A percentile compares a stretch with the other conserved stretches of the same genome.
Conservation (phyloP, 2,888 invertebrate species). For the Drosophila formosana region DNA sequence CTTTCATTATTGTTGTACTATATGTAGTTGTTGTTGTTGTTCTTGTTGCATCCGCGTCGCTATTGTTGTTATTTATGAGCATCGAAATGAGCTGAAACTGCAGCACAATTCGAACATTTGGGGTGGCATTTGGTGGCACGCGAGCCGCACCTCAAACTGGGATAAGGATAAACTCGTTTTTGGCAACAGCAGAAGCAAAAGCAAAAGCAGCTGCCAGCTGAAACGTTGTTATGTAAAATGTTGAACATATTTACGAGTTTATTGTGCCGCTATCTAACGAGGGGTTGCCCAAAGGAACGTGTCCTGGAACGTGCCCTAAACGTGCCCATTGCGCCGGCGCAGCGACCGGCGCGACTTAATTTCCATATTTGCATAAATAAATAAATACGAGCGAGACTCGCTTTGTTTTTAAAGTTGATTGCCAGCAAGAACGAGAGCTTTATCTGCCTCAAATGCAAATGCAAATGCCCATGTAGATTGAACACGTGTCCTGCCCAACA, state of each 20-base stretch:
- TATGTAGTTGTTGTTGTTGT: conserved; percentile 12
- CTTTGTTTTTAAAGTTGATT: conserved; percentile 41
- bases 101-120: conserved; percentile 35
- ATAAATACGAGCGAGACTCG: conserved; percentile 31
- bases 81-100: conserved; percentile 71
- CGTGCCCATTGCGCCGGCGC: conserved; percentile 65
- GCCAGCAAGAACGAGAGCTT: conserved; percentile 44
- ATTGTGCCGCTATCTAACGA: conserved; percentile 55
- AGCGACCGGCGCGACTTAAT: conserved; percentile 45
- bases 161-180: conserved; percentile 74
- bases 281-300: conserved; percentile 49
- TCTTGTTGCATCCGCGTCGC: conserved; percentile 48
- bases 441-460: conserved; percentile 38
- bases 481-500: conserved; percentile 73
- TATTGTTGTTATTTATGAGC: conserved; percentile 77
- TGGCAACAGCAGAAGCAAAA: conserved; percentile 48
- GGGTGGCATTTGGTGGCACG: conserved; percentile 58
- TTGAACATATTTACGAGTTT: conserved; percentile 49
- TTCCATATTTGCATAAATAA: conserved; percentile 62
- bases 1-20: conserved; percentile 19
- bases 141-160: conserved; percentile 35
- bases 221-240: conserved; percentile 42
- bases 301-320: conserved; percentile 65
- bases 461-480: conserved; percentile 39
- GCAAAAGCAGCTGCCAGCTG: conserved; percentile 53